These are phyloP conservation scores for Abrostola tripartita DNA, from an alignment of 2,888 invertebrate genomes.

Conservation along the genomic window DNA sequence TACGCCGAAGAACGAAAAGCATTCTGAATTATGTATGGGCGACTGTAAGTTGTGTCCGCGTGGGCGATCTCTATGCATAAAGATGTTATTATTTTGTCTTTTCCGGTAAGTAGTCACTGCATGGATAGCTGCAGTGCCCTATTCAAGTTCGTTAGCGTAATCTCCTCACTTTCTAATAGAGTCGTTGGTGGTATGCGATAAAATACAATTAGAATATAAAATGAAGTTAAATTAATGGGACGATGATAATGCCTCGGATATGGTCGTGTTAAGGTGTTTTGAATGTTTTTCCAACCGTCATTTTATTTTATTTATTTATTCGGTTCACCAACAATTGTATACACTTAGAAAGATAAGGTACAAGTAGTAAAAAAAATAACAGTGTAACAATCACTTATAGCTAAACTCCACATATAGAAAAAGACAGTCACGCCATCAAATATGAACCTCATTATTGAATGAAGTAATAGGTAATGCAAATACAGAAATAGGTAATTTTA, in stretches of 20 bases:
- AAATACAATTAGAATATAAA: constrained; percentile 68
- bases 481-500: too few species aligned
- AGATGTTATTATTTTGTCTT: constrained; percentile 73
- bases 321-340: too few species aligned
- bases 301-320: too few species aligned
- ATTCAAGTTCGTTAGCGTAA: constrained; percentile 75
- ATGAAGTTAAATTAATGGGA: constrained; percentile 56
- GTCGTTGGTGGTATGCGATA: constrained; percentile 64
- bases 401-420: too few species aligned
- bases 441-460: too few species aligned
- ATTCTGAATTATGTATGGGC: constrained; percentile 76
- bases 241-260: constrained; percentile 50
- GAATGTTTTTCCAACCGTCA: constrained; percentile 39
- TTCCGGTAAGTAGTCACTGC: constrained; percentile 64
- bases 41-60: constrained; percentile 70
- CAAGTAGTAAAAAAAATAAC: too few species aligned
- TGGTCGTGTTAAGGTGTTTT: constrained; percentile 34
- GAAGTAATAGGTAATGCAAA: too few species aligned
- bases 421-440: too few species aligned
- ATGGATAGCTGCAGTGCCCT: constrained; percentile 56
- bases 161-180: constrained; percentile 77
- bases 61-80: constrained; percentile 75
- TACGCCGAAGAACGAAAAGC: constrained; percentile 67
- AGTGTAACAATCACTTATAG: too few species aligned
- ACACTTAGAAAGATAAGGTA: too few species aligned